Evolutionary conservation across 2,888 invertebrate genomes (phyloP), one percentile per base, ranked within the genome.

Genomic region (Psylliodes chrysocephalus): DNA sequence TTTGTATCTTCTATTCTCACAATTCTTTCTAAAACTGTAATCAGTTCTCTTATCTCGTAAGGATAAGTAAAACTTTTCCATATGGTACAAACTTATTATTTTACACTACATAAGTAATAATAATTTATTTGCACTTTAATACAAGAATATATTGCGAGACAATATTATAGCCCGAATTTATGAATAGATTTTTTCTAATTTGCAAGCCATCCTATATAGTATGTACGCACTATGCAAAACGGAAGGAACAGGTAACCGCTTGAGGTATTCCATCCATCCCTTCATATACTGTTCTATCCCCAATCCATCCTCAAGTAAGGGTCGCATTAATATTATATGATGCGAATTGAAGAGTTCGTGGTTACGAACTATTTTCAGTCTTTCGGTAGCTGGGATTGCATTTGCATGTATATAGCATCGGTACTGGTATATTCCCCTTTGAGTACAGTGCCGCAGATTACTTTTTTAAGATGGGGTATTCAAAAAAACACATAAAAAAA

Each of bases 371-470:
- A 78, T 79, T 79, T 79, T 74, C 72, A 73, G 74, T 72, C 70
- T 67, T 71, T 60, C 60, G 74, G 71, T 74, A 75, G 75, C 71
- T 75, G 73, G 77, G 73, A 80, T 79, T 78, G 79, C 79, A 81
- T 81, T 81, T 80, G 79, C 81, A 81, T 81, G 79, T 79, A 81
- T 78, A 81, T 81, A 74, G 78, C 68, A 63, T 60, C 68, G 63
- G 67, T 60, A 64, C 64, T 63, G 67, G 68, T 56, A 56, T 63
- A 70, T 66, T 71, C 70, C 68, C 70, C 25, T 10, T 52, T 53
- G 70, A 68, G 3, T 25, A 1, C 59, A 49, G 38, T 8, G 49
- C 2, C 59, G 59, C 10, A 22, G 22, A 12, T 10, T 8, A 8
- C 33, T 33, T 33, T 33, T 33, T n/a, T 33, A 33, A 22, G 22